Evolutionary conservation across 2,888 invertebrate species (phyloP).

Genomic region (Thysanoteuthis rhombus): DNA sequence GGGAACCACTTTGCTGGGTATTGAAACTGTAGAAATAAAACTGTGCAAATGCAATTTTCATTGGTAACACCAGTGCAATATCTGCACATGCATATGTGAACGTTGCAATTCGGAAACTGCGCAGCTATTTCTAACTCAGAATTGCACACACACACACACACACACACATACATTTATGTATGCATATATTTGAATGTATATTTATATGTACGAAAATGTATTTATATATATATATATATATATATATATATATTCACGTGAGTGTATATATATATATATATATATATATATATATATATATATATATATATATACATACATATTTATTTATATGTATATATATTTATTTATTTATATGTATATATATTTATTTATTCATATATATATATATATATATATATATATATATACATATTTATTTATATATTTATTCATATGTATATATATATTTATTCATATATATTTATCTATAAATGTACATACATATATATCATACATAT

Average conservation of each 20-base stretch:
- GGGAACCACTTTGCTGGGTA: no score
- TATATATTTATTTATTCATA: no score
- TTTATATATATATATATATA: neutral
- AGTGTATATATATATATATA: neutral
- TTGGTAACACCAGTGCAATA: neutral
- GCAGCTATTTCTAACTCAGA: neutral
- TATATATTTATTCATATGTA: no score
- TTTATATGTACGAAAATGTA: neutral
- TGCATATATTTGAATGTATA: neutral
- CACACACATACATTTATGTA: neutral
- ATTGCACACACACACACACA: neutral
- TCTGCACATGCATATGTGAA: neutral
- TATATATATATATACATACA: neutral
- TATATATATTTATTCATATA: no score
- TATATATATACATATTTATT: no score
- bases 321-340: no score
- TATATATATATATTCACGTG: neutral
- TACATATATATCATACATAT: no score
- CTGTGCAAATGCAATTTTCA: neutral
- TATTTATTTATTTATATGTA: no score
- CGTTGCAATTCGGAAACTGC: neutral
- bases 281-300: neutral
- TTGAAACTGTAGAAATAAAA: no score
- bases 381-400: no score
- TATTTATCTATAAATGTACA: no score